Evolutionary conservation across 2,797 vertebrate genomes (phyloP).

Genomic region (Calcarius lapponicus): DNA sequence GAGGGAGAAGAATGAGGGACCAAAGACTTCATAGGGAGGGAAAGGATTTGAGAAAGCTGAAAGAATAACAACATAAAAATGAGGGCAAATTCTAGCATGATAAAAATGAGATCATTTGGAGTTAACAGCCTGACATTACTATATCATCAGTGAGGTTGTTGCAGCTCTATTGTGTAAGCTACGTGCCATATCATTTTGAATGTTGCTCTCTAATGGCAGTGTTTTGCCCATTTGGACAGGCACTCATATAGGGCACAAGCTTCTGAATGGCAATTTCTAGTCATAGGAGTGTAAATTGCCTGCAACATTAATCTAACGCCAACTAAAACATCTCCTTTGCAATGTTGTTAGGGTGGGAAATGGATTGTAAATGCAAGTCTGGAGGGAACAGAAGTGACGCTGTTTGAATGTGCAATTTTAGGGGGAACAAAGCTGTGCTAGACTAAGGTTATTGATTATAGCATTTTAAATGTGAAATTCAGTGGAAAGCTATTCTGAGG

Average conservation of each 20-base stretch:
- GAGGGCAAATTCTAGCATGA: background rate
- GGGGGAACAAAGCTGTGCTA: background rate
- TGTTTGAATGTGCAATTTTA: conserved; percentile 9
- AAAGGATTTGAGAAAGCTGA: background rate
- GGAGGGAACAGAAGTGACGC: background rate
- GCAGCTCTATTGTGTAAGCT: background rate
- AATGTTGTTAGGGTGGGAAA: background rate
- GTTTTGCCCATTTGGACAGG: background rate
- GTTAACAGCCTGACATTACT: background rate
- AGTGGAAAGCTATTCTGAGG: background rate
- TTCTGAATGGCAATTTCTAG: background rate
- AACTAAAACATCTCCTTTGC: background rate
- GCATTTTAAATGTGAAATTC: conserved; percentile 8
- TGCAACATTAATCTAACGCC: background rate
- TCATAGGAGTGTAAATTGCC: background rate
- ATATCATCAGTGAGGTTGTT: background rate
- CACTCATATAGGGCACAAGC: background rate
- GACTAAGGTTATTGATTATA: background rate
- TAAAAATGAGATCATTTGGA: background rate
- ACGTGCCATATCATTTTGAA: background rate
- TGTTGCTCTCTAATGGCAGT: background rate
- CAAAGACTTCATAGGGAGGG: background rate
- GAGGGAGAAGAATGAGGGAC: background rate
- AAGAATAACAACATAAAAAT: background rate
- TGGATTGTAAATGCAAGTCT: background rate